Evolutionary conservation across 2,888 invertebrate species (phyloP).

Genomic region (Melanostoma mellinum): DNA sequence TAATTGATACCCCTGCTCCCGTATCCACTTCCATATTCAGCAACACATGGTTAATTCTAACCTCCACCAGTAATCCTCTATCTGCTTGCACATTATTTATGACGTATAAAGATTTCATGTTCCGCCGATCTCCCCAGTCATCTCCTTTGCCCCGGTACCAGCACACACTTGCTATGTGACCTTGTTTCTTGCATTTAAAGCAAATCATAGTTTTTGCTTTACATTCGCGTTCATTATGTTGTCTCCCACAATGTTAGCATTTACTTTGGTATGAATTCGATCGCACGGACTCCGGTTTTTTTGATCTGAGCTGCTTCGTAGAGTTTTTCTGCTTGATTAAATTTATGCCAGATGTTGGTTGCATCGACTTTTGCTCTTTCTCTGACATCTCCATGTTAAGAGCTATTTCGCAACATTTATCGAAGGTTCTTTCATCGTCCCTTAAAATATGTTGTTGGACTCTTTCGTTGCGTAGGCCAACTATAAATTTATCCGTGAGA

Average conservation of each 20-base stretch:
- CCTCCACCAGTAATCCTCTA: no score
- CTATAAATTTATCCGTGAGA: slow-evolving; percentile 43
- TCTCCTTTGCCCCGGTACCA: neutral
- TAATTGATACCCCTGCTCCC: slow-evolving; percentile 5
- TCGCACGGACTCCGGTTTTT: no score
- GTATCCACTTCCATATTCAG: slow-evolving; percentile 1
- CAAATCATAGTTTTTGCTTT: slow-evolving; percentile 10
- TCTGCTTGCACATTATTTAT: no score
- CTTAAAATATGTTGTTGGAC: slow-evolving; percentile 27
- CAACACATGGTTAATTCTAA: neutral
- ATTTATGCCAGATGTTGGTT: no score
- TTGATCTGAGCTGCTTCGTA: no score
- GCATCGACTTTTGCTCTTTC: no score
- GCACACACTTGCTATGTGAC: slow-evolving; percentile 20
- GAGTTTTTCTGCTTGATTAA: no score
- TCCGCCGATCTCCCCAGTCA: neutral
- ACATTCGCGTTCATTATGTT: neutral
- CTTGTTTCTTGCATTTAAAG: slow-evolving; percentile 28
- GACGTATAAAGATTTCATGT: neutral
- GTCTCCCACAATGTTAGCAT: no score
- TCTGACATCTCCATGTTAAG: no score
- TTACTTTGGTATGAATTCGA: no score
- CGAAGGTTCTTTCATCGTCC: slow-evolving; percentile 10
- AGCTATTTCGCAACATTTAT: slow-evolving; percentile 19
- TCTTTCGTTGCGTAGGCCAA: slow-evolving; percentile 33